Conservation (phyloP, 1,140 invertebrate species). For the Holotrichia oblita region DNA sequence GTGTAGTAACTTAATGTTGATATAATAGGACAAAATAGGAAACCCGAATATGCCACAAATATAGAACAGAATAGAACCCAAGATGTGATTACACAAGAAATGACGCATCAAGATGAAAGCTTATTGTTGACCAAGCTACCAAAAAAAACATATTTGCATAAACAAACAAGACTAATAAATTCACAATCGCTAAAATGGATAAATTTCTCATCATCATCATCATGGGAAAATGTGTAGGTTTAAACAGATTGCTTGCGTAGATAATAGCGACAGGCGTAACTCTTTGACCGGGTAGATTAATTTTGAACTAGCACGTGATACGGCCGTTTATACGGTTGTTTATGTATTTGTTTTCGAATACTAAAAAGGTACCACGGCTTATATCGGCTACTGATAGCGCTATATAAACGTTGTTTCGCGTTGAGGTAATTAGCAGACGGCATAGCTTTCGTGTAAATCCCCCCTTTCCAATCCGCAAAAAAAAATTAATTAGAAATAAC, state of each 20-base stretch:
- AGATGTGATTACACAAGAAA: too few relatives aligned
- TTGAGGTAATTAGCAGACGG: not conserved
- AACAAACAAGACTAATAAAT: too few relatives aligned
- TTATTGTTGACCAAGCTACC: too few relatives aligned
- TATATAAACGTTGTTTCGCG: not conserved
- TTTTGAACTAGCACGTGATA: constrained; percentile 30
- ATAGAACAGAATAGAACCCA: too few relatives aligned
- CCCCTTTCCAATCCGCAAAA: not conserved
- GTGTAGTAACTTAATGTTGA: too few relatives aligned
- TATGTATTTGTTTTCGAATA: constrained; percentile 9
- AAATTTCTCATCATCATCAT: not conserved
- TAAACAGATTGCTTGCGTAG: constrained; percentile 19
- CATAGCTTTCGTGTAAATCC: not conserved
- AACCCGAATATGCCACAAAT: too few relatives aligned
- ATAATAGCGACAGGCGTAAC: not conserved
- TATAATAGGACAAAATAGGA: too few relatives aligned
- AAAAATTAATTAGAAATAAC: constrained; percentile 19
- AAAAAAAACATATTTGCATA: too few relatives aligned
- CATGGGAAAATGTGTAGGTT: not conserved
- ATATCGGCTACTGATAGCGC: not conserved
- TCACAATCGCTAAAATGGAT: not conserved
- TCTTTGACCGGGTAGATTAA: constrained; percentile 28
- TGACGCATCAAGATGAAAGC: too few relatives aligned
- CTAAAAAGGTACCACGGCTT: not conserved
- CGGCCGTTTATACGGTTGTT: not conserved